Evolutionary conservation across 2,113 vertebrate genomes (phyloP), one percentile per base, ranked within the genome.

Genomic region (Catharus fuscescens): DNA sequence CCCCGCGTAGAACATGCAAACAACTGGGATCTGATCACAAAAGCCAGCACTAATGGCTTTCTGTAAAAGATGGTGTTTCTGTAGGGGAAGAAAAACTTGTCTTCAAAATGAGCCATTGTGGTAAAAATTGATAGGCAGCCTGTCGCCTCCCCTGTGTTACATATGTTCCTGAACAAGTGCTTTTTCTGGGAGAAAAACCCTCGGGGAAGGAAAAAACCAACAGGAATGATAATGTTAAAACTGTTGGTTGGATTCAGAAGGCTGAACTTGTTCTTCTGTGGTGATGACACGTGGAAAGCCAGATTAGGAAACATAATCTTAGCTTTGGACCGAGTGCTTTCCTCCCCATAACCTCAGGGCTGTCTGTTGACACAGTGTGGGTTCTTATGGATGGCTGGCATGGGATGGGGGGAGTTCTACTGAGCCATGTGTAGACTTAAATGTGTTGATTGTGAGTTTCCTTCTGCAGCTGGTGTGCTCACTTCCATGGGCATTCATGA

Each of bases 21-120:
- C 96, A 96, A 95, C 93, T 94, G 96, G 92, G 95, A 92, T 93
- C 86, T 57, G 92, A 93, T 96, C 93, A 72, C 94, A 85, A 86
- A 94, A 80, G 82, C 76, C 92, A 64, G 6, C 4, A 16, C 70
- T 96, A 93, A 95, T 90, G 94, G 92, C 72, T 96, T 88, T 73
- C 92, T 70, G 56, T 91, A 85, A 86, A 91, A 77, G 78, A 84
- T 96, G 92, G 84, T 91, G 85, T 92, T 95, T 94, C 83, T 90
- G 71, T 36, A 70, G 60, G 64, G 66, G 92, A 34, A 80, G 73
- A 91, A 77, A 45, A 91, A 34, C 59, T 95, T 86, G 79, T 92
- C 94, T 95, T 84, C 76, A 66, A 74, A 93, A 61, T 65, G 83
- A 96, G 50, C 53, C 77, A 2, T 80, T 95, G 80, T 92, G 71